Conservation (phyloP, 1,140 invertebrate species). For the Palaemon carinicauda region DNA sequence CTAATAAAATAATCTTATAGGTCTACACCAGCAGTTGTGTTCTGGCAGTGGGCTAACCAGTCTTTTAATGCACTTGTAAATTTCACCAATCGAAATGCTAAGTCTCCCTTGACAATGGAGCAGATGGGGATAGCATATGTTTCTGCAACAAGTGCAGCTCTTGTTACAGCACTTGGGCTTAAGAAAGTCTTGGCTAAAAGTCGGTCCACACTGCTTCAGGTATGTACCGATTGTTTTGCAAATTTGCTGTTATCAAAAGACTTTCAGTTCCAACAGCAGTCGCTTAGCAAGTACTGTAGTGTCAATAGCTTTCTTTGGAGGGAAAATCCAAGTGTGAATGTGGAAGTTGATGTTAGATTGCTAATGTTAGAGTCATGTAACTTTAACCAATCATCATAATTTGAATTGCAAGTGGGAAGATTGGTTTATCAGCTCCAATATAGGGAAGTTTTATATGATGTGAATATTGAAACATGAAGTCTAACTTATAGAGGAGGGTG, state of each 20-base stretch:
- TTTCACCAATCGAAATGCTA: conserved; percentile 89
- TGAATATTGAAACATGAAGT: too few relatives aligned
- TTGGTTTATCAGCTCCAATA: too few relatives aligned
- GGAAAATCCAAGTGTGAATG: too few relatives aligned
- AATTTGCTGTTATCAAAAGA: neutral
- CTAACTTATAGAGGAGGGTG: too few relatives aligned
- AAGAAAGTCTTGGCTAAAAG: conserved; percentile 70
- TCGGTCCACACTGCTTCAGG: conserved; percentile 67
- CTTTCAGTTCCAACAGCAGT: neutral
- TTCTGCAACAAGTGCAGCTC: conserved; percentile 67
- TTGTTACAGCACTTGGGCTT: conserved; percentile 68
- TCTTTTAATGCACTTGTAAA: conserved; percentile 94
- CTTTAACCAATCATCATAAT: too few relatives aligned
- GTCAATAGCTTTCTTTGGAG: neutral
- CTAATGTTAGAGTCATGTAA: too few relatives aligned
- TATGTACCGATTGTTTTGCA: neutral
- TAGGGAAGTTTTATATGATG: too few relatives aligned
- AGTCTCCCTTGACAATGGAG: conserved; percentile 71
- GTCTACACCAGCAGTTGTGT: conserved; percentile 80
- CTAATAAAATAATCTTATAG: conserved; percentile 66
- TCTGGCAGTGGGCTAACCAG: conserved; percentile 95
- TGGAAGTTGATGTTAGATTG: too few relatives aligned
- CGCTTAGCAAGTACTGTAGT: neutral
- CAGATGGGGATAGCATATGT: conserved; percentile 67
- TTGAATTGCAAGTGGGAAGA: too few relatives aligned